Conservation (phyloP, 2,797 vertebrate species). For the Rachycentron canadum region DNA sequence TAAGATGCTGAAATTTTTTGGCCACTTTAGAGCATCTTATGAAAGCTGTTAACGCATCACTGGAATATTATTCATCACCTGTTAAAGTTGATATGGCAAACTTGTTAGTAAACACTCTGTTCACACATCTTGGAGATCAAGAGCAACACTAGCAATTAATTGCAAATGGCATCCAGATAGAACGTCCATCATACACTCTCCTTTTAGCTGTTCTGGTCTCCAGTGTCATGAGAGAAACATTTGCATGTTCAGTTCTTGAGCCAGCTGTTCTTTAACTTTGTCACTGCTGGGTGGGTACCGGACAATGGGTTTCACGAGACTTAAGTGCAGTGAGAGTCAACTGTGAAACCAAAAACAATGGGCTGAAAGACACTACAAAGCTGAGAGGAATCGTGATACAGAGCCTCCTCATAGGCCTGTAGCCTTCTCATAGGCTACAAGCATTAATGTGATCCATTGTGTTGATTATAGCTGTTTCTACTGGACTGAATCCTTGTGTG, state of each 20-base stretch:
- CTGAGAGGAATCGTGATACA: background rate
- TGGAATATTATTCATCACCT: background rate
- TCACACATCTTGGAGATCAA: background rate
- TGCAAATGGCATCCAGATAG: background rate
- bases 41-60: background rate
- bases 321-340: background rate
- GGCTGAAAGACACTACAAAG: no score
- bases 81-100: background rate
- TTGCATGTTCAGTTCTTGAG: background rate
- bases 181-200: background rate
- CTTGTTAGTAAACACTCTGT: background rate
- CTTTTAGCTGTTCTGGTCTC: background rate
- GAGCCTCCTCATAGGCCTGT: no score
- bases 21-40: background rate
- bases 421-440: background rate
- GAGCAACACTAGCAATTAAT: background rate
- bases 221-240: background rate
- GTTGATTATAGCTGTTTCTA: background rate
- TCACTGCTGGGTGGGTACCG: background rate
- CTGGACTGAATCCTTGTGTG: background rate
- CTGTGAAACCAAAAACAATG: background rate
- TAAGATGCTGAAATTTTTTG: background rate
- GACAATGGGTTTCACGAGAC: background rate
- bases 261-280: background rate
- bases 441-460: background rate